Evolutionary conservation across 2,888 invertebrate species (phyloP).

Genomic region (Drosophila paracracens): DNA sequence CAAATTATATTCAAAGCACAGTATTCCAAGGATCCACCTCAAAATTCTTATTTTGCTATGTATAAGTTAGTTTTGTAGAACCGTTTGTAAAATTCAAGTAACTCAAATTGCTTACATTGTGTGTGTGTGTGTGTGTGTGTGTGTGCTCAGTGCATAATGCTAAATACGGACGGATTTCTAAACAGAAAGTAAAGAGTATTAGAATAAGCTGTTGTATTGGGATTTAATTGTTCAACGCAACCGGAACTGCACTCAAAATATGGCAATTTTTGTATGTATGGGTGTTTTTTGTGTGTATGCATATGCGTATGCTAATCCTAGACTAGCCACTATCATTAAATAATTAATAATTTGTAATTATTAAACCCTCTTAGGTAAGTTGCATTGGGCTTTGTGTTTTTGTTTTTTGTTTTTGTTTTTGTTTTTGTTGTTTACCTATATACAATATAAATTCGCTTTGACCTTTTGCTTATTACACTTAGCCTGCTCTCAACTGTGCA

Average conservation of each 20-base stretch:
- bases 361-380: slow-evolving; percentile 49
- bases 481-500: slow-evolving; percentile 53
- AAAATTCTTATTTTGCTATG: slow-evolving; percentile 8
- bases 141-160: slow-evolving; percentile 60
- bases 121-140: slow-evolving; percentile 23
- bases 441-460: slow-evolving; percentile 81
- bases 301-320: slow-evolving; percentile 54
- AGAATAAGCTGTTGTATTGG: slow-evolving; percentile 47
- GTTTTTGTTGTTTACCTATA: slow-evolving; percentile 50
- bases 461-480: slow-evolving; percentile 55
- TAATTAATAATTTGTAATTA: slow-evolving; percentile 63
- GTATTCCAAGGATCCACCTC: not conserved
- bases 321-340: slow-evolving; percentile 68
- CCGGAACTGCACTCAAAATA: slow-evolving; percentile 39
- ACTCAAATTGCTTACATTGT: slow-evolving; percentile 23
- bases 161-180: slow-evolving; percentile 79
- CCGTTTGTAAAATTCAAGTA: slow-evolving; percentile 11
- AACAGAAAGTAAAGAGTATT: slow-evolving; percentile 63
- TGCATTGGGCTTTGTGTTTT: slow-evolving; percentile 52
- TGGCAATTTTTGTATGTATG: slow-evolving; percentile 5
- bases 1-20: slow-evolving; percentile 28
- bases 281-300: slow-evolving; percentile 21
- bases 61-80: slow-evolving; percentile 20
- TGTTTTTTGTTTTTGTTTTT: not conserved
- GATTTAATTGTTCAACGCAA: slow-evolving; percentile 43